A percentile compares a stretch with the other conserved stretches of the same genome.
Evolutionary conservation across 2,113 vertebrate species (phyloP).

Genomic region (Pterocles orientalis): DNA sequence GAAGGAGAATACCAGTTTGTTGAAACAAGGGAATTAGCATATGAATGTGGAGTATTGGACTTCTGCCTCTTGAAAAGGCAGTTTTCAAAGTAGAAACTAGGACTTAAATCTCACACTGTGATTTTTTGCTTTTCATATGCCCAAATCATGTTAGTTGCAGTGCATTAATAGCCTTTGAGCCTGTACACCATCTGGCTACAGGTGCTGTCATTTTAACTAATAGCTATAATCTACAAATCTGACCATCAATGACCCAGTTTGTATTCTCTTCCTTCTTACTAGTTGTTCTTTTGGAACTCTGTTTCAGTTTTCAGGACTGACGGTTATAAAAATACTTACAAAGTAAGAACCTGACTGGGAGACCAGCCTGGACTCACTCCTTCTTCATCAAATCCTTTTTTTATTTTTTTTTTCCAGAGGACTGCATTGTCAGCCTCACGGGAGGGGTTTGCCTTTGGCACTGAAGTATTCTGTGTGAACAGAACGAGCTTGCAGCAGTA

Average conservation of each 20-base stretch:
- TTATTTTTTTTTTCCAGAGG: background rate
- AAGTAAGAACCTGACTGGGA: background rate
- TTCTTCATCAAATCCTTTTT: background rate
- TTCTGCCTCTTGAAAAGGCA: background rate
- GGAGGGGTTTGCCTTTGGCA: background rate
- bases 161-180: conserved; percentile 2
- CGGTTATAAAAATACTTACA: background rate
- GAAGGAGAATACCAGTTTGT: conserved; percentile 42
- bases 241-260: background rate
- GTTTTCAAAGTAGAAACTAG: conserved; percentile 26
- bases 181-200: background rate
- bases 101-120: background rate
- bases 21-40: conserved; percentile 54
- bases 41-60: conserved; percentile 25
- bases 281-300: background rate
- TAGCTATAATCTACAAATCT: background rate
- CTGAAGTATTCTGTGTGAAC: background rate
- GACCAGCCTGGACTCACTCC: background rate
- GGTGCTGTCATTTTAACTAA: conserved; percentile 11
- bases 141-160: conserved; percentile 9
- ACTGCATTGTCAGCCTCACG: background rate
- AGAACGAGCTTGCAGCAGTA: background rate
- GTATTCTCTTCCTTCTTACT: background rate
- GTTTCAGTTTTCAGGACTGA: background rate
- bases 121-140: conserved; percentile 12